Evolutionary conservation across 2,888 invertebrate genomes (phyloP), one percentile per base, ranked within the genome.

Genomic region (Lampropteryx suffumata): DNA sequence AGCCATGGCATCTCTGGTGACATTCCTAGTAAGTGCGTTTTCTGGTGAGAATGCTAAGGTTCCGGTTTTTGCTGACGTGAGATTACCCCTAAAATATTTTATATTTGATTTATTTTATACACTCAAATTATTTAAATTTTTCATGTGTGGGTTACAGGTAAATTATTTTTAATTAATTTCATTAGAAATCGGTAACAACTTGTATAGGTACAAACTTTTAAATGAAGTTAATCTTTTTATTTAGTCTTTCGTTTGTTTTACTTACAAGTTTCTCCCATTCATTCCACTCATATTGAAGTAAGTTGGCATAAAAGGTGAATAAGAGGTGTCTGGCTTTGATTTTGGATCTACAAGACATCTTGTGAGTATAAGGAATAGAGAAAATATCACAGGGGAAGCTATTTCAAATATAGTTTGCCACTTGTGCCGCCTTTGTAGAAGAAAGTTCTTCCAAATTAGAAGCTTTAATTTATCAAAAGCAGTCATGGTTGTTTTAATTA

Each of bases 391-490:
- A 47, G 95, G 95, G 43, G 94, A 88, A 26, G 93, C 70, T 58
- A 97, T 91, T 84, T 96, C 96, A 59, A 95, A 85, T 4, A 92
- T 49, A 3, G 96, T 94, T 79, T 95, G 94, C 67, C 93, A 79
- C 74, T 94, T 94, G 79, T 94, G 94, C 61, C 95, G 90, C 79
- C 91, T 93, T 85, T 96, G 96, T 7, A 96, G 87, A 8, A 94
- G 79, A 88, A 93, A 94, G 77, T 97, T 97, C 79, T 97, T 97
- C 96, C 96, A 97, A 64, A 95, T 84, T 8, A 97, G 90, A 39
- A 97, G 91, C 55, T 91, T 82, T 71, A 96, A 92, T 77, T 94
- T 94, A 55, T 91, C 82, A 80, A 77, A 91, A 21, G 78, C 70
- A 50, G 83, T 75, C 89, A 89, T 89, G 59, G 56, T 79, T 58